Percentiles rank a stretch among this genome's conserved stretches.
phyloP scores from a whole-genome alignment of 2,888 invertebrate species.

The Atrina japonica region DNA sequence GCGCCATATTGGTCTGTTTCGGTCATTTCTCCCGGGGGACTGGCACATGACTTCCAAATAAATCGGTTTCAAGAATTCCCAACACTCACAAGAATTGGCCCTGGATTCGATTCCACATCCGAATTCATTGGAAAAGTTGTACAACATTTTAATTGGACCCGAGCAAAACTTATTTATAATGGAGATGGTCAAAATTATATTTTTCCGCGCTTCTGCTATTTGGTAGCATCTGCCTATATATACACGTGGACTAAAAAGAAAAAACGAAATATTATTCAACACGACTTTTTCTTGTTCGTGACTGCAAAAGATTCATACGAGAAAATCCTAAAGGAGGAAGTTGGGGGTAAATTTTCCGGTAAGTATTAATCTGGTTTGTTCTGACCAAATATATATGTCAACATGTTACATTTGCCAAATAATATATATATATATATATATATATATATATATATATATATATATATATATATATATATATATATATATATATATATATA shows the following conservation, averaged over 20 bases:
- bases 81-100: slow-evolving; percentile 85
- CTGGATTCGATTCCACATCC: slow-evolving; percentile 68
- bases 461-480: no score
- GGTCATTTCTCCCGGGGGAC: slow-evolving; percentile 86
- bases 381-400: no score
- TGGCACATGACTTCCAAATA: slow-evolving; percentile 75
- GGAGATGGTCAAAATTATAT: slow-evolving; percentile 86
- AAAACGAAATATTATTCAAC: slow-evolving; percentile 34
- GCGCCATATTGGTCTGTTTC: slow-evolving; percentile 96
- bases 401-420: no score
- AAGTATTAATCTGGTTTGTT: slow-evolving; percentile 17
- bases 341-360: slow-evolving; percentile 54
- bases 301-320: slow-evolving; percentile 43
- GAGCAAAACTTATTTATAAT: slow-evolving; percentile 87
- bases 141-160: slow-evolving; percentile 55
- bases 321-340: slow-evolving; percentile 56
- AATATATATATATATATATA: no score
- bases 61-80: slow-evolving; percentile 83
- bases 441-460: no score
- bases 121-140: slow-evolving; percentile 51
- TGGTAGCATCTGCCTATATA: slow-evolving; percentile 88
- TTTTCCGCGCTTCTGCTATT: slow-evolving; percentile 87
- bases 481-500: no score
- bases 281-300: slow-evolving; percentile 56
- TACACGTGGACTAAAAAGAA: slow-evolving; percentile 81